Base-by-base conservation (phyloP, 2,797 vertebrate species). In the Petrocephalus schoutedeni region DNA sequence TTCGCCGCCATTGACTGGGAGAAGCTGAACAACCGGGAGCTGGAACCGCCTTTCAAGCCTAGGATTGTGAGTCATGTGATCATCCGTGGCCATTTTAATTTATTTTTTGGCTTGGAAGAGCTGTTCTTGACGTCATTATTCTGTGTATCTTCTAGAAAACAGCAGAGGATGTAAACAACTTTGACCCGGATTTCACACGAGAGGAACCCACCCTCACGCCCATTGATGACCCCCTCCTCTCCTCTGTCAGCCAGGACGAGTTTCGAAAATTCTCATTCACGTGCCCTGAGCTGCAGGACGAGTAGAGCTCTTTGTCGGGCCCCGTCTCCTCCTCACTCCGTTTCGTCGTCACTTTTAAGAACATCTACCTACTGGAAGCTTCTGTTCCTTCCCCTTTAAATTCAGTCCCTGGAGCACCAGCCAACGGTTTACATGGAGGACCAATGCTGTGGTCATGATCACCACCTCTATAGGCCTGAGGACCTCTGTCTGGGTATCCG, bases 181-280 rank as follows among this genome's bases (percentile, higher is more conserved):
- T 99, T 88, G 98, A 99, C 94, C 97, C 98, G 0, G 98, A 99
- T 93, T 99, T 99, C 90, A 98, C 98, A 87, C 97, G 97, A 90
- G 98, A 99, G 91, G 98, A 99, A 90, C 98, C 98, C 23, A 93
- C 96, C 74, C 96, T 99, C 91, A 99, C 98, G 0, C 98, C 98
- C 19, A 97, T 98, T 1, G 97, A 98, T 88, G 98, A 98, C 89
- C 95, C 95, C 32, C 90, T 97, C 91, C 95, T 99, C 89, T 95
- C 97, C 0, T 95, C 97, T 92, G 95, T 98, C 94, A 98, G 96
- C 93, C 98, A 99, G 93, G 98, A 99, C 8, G 98, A 99, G 93
- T 99, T 99, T 89, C 94, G 94, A 90, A 95, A 97, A 95, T 99
- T 99, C 96, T 99, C 98, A 57, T 99, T 97, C 92, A 97, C 97